These are phyloP conservation scores for Gorsachius goisagi DNA, from an alignment of 2,113 vertebrate species.

Conservation along the genomic window DNA sequence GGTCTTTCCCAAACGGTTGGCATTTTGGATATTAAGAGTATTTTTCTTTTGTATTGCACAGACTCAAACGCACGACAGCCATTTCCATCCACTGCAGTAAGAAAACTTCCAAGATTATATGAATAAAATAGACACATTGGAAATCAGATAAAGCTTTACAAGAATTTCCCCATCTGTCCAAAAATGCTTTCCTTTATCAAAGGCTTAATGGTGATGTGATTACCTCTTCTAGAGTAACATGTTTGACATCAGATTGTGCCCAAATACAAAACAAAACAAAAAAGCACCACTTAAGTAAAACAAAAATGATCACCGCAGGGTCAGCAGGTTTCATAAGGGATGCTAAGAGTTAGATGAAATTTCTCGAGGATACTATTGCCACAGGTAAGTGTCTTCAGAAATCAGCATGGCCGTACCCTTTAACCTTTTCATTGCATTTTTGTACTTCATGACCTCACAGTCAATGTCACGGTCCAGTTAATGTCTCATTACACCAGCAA, in stretches of 20 bases:
- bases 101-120: conserved; percentile 21
- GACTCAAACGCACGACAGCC: background rate
- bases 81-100: conserved; percentile 11
- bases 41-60: background rate
- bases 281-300: conserved; percentile 25
- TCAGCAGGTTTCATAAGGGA: background rate
- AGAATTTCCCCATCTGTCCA: conserved; percentile 15
- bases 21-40: background rate
- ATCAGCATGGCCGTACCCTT: background rate
- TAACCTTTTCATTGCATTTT: accelerated
- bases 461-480: accelerated
- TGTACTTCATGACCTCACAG: background rate
- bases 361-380: background rate
- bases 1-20: background rate
- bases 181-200: conserved; percentile 42
- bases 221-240: background rate
- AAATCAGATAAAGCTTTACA: conserved; percentile 57
- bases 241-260: conserved; percentile 11
- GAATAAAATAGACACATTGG: conserved; percentile 51
- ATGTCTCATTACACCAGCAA: background rate
- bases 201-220: conserved; percentile 39
- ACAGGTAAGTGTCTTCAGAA: background rate
- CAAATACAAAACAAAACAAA: background rate
- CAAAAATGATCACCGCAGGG: background rate
- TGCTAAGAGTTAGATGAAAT: background rate